Evolutionary conservation across 2,888 invertebrate species (phyloP).

Genomic region (Glaucopsyche alexis): DNA sequence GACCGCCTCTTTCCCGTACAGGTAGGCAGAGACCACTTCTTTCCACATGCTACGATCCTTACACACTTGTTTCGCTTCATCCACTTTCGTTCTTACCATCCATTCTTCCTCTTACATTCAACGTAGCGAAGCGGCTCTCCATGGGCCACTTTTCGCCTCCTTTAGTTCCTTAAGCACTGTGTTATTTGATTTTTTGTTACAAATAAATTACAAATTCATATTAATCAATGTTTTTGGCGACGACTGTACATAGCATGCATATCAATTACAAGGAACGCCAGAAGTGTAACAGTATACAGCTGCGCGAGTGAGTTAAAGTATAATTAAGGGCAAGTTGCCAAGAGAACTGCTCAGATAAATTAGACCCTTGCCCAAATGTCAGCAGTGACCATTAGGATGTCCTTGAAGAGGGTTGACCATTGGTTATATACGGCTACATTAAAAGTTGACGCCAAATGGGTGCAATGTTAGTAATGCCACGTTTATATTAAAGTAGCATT

Average conservation of each 20-base stretch:
- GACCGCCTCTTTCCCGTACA: too few species aligned
- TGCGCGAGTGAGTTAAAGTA: slow-evolving; percentile 74
- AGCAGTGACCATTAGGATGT: slow-evolving; percentile 62
- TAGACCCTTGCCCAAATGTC: slow-evolving; percentile 76
- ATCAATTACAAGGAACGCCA: slow-evolving; percentile 30
- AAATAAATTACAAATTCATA: not conserved
- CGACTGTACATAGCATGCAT: slow-evolving; percentile 28
- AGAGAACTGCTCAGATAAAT: slow-evolving; percentile 72
- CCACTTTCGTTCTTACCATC: too few species aligned
- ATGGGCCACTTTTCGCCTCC: too few species aligned
- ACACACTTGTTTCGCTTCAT: too few species aligned
- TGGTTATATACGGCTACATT: slow-evolving; percentile 50
- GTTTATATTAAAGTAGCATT: slow-evolving; percentile 31
- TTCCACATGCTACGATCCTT: too few species aligned
- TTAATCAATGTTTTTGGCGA: not conserved
- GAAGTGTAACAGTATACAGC: slow-evolving; percentile 49
- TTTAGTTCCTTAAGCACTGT: not conserved
- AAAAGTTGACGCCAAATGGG: slow-evolving; percentile 46
- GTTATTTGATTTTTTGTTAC: not conserved
- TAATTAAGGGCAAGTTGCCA: slow-evolving; percentile 64
- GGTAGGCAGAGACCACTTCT: too few species aligned
- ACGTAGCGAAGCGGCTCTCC: too few species aligned
- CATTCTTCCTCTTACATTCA: too few species aligned
- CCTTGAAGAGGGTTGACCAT: slow-evolving; percentile 63
- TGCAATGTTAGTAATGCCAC: slow-evolving; percentile 39